These are phyloP conservation scores for Fistularia tabacaria DNA, from an alignment of 2,797 vertebrate genomes.

Conservation along the genomic window DNA sequence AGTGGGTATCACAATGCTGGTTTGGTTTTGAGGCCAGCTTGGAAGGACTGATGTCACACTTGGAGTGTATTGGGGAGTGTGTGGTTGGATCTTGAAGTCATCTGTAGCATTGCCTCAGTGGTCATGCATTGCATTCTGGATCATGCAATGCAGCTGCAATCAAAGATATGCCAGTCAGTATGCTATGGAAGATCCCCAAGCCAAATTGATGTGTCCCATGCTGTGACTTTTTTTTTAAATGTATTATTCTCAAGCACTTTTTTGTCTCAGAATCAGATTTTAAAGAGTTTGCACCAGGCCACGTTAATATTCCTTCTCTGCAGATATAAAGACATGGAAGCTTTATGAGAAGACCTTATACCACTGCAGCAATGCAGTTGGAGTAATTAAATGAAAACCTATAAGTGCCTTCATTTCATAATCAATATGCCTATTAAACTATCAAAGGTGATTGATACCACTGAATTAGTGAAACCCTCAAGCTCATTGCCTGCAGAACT, in stretches of 20 bases:
- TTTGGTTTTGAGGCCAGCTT: slow-evolving; percentile 37
- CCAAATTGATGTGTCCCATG: slow-evolving; percentile 18
- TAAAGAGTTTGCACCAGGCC: slow-evolving; percentile 9
- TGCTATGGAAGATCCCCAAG: slow-evolving; percentile 10
- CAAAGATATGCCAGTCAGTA: slow-evolving; percentile 14
- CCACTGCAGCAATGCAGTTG: slow-evolving; percentile 19
- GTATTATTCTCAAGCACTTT: slow-evolving; percentile 4
- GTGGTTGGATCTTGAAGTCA: slow-evolving; percentile 39
- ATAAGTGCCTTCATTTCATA: no score
- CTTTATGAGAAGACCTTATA: slow-evolving; percentile 22
- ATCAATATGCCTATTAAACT: no score
- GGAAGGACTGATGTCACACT: slow-evolving; percentile 66
- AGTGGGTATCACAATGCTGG: slow-evolving; percentile 37
- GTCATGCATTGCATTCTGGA: slow-evolving; percentile 31
- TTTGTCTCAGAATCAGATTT: slow-evolving; percentile 8
- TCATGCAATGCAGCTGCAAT: slow-evolving; percentile 35
- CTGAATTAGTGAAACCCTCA: not conserved
- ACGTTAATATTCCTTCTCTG: slow-evolving; percentile 20
- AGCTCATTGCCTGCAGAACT: slow-evolving; percentile 12
- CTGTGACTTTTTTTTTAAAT: slow-evolving; percentile 5
- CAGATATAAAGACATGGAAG: slow-evolving; percentile 7
- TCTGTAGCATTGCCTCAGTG: slow-evolving; percentile 38
- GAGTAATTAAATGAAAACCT: slow-evolving; percentile 11
- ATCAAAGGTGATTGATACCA: no score
- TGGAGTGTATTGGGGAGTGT: slow-evolving; percentile 29